These are phyloP conservation scores for Trididemnum miniatum DNA, from an alignment of 23 tunicate species.

Conservation along the genomic window DNA sequence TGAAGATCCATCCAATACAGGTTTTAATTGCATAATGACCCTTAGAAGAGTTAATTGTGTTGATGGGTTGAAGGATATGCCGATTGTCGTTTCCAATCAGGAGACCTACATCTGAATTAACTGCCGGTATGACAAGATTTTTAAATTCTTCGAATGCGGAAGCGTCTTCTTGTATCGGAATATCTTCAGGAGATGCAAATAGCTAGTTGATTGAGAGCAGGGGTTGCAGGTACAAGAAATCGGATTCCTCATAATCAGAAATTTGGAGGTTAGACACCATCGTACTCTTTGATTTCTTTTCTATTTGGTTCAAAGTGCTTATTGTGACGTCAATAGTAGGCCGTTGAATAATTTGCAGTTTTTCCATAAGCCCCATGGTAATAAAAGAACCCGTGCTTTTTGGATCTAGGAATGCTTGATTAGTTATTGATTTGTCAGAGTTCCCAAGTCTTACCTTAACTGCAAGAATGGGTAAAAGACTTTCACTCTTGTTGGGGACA, in stretches of 20 bases:
- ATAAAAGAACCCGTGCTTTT: constrained; percentile 46
- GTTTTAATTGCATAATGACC: constrained; percentile 24
- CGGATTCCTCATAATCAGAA: background rate
- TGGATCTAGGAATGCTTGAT: constrained; percentile 38
- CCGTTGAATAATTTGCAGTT: constrained; percentile 9
- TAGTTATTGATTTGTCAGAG: constrained; percentile 4
- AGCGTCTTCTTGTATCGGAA: background rate
- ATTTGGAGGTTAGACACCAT: background rate
- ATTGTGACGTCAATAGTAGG: background rate
- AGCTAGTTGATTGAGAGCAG: background rate
- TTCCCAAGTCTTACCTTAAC: constrained; percentile 21
- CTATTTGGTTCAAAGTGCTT: background rate
- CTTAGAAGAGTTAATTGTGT: background rate
- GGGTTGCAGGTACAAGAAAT: background rate
- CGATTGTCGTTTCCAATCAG: constrained; percentile 37
- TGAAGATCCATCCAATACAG: constrained; percentile 6
- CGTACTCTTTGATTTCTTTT: background rate
- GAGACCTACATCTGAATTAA: constrained; percentile 13
- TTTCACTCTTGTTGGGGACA: background rate
- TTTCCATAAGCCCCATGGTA: constrained; percentile 1
- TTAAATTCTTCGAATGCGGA: background rate
- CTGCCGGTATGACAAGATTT: background rate
- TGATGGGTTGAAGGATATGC: constrained; percentile 8
- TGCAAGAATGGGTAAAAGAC: constrained; percentile 32
- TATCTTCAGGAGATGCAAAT: background rate